A percentile compares a stretch with the other conserved stretches of the same genome.
Evolutionary conservation across 2,888 invertebrate species (phyloP).

Genomic region (Scaptomyza polygonia): DNA sequence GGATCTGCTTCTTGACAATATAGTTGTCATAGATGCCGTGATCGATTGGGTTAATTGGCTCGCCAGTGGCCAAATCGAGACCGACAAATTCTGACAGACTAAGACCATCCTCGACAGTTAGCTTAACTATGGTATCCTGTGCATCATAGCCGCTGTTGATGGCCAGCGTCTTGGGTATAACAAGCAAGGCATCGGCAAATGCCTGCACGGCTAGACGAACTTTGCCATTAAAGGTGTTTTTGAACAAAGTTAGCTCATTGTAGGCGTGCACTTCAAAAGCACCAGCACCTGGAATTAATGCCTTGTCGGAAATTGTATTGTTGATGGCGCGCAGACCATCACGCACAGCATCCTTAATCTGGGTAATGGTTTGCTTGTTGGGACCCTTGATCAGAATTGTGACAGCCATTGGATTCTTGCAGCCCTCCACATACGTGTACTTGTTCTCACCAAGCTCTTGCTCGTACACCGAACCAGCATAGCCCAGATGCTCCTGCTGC

Average conservation of each 20-base stretch:
- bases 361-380: constrained; percentile 96
- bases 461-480: constrained; percentile 97
- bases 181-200: constrained; percentile 96
- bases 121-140: constrained; percentile 97
- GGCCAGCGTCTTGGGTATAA: constrained; percentile 96
- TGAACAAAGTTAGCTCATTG: constrained; percentile 91
- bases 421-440: constrained; percentile 98
- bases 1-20: constrained; percentile 97
- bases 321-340: constrained; percentile 99
- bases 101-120: constrained; percentile 93
- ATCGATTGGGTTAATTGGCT: constrained; percentile 93
- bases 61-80: constrained; percentile 95
- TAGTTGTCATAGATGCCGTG: constrained; percentile 97
- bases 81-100: constrained; percentile 91
- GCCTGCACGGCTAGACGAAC: constrained; percentile 95
- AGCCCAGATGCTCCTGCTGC: constrained; percentile 93
- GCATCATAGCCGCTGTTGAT: constrained; percentile 98
- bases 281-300: constrained; percentile 97
- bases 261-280: constrained; percentile 96
- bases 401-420: constrained; percentile 97
- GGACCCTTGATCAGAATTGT: constrained; percentile 98
- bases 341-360: constrained; percentile 98
- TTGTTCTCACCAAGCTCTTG: constrained; percentile 99
- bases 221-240: constrained; percentile 94
- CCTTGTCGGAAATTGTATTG: constrained; percentile 97